These are phyloP conservation scores for Sebastes vulpes DNA, from an alignment of 2,797 vertebrate species.

Conservation along the genomic window DNA sequence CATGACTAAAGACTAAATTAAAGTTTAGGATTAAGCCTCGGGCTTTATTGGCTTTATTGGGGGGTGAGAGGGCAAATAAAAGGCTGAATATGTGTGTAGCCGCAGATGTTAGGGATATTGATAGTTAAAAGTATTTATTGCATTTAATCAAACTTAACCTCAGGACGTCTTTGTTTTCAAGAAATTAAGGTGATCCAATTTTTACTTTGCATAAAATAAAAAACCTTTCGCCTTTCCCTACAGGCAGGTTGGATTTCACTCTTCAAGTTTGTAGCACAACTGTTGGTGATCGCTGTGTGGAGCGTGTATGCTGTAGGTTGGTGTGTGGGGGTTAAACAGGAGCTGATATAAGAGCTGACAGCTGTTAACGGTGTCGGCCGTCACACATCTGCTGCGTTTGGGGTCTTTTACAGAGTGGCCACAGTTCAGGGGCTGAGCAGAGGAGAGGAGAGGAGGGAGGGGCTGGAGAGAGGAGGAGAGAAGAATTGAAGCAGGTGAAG, in stretches of 20 bases:
- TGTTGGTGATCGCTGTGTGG: conserved; percentile 4
- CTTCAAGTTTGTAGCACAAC: conserved; percentile 17
- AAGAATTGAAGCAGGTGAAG: conserved; percentile 68
- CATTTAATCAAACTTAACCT: background rate
- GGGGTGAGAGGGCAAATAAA: background rate
- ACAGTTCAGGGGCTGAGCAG: conserved; percentile 38
- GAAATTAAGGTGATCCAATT: background rate
- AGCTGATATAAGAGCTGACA: conserved; percentile 71
- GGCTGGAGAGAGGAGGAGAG: conserved; percentile 29
- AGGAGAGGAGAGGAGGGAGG: background rate
- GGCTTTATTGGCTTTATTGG: background rate
- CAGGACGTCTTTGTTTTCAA: background rate
- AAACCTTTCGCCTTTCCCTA: background rate
- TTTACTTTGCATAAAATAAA: background rate
- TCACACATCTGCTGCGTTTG: conserved; percentile 78
- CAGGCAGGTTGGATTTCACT: conserved; percentile 4
- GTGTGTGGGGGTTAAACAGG: conserved; percentile 40
- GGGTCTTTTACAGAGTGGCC: conserved; percentile 60
- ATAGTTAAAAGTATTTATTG: background rate
- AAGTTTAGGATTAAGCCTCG: background rate
- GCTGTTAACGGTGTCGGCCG: conserved; percentile 68
- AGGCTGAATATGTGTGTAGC: background rate
- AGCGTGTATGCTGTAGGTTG: conserved; percentile 7
- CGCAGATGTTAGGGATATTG: background rate
- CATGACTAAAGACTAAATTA: background rate